Evolutionary conservation across 2,888 invertebrate genomes (phyloP), one percentile per base, ranked within the genome.

Genomic region (Yponomeuta evonymella): DNA sequence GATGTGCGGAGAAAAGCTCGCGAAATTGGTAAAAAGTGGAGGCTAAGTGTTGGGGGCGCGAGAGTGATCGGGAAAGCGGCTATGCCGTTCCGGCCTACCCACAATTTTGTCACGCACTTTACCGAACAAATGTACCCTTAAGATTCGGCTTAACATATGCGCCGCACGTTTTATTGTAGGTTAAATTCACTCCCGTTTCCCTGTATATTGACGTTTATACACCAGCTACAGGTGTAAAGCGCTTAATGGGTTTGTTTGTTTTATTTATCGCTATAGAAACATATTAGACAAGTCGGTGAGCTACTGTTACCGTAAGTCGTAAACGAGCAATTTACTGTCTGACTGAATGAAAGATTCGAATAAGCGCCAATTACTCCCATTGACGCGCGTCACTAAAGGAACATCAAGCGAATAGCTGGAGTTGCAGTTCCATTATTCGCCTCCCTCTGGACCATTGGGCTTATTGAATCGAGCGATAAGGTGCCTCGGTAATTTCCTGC

Each of bases 1-100:
- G 90, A 89, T 90, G 90, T 89, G 86, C 86, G 85, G 85, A 58
- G 87, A 84, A 87, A 88, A 87, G 86, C 88, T 86, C 83, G 85
- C 84, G 87, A 91, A 91, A 90, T 90, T 91, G 90, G 88, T 89
- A 87, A 90, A 91, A 90, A 90, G 89, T 90, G 87, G 87, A 87
- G 84, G 86, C 90, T 91, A 90, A 91, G 90, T 91, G 90, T 89
- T 82, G 81, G 81, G 86, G 85, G 85, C 76, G 78, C 74, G 74
- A 74, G 76, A 85, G 87, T 85, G 89, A 91, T 90, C 88, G 90
- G 85, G 83, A 87, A 90, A 85, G 77, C 80, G 81, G 79, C 79
- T 79, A 77, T 79, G 81, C 78, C 76, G 82, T 78, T 78, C 78
- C 51, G 51, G 51, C 51, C 79, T 81, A 82, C 85, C 86, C 85